Evolutionary conservation across 2,888 invertebrate genomes (phyloP).

Genomic region (Cartodere bifasciata): DNA sequence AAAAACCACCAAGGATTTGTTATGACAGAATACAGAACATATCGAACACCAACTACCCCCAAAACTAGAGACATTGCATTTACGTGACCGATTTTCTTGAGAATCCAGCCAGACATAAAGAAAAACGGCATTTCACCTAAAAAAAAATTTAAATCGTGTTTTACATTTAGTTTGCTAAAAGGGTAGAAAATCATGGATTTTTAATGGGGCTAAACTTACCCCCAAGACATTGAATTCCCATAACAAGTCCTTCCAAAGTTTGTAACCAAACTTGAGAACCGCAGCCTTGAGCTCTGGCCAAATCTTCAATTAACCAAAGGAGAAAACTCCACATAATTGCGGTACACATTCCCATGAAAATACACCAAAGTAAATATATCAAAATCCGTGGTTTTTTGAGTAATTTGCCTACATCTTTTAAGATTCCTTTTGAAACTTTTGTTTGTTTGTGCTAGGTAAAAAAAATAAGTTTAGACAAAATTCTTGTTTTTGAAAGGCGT

Average conservation of each 20-base stretch:
- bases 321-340: slow-evolving; percentile 80
- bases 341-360: slow-evolving; percentile 70
- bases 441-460: slow-evolving; percentile 47
- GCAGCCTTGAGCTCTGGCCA: slow-evolving; percentile 39
- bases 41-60: slow-evolving; percentile 65
- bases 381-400: slow-evolving; percentile 55
- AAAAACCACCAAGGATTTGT: slow-evolving; percentile 73
- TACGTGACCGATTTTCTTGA: slow-evolving; percentile 68
- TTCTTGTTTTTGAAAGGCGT: too few relatives aligned
- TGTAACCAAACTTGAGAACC: slow-evolving; percentile 33
- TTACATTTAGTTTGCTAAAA: too few relatives aligned
- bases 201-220: too few relatives aligned
- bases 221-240: slow-evolving; percentile 55
- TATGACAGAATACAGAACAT: slow-evolving; percentile 68
- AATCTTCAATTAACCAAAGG: slow-evolving; percentile 72
- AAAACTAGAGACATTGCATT: slow-evolving; percentile 75
- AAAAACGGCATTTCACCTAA: slow-evolving; percentile 84
- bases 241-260: slow-evolving; percentile 34
- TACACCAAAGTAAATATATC: slow-evolving; percentile 68
- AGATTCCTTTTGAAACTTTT: slow-evolving; percentile 51
- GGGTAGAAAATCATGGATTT: too few relatives aligned
- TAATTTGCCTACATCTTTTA: slow-evolving; percentile 54
- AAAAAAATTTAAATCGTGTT: too few relatives aligned
- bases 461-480: too few relatives aligned
- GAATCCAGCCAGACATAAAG: slow-evolving; percentile 66